These are phyloP conservation scores for Platichthys flesus DNA, from an alignment of 2,113 vertebrate species.

Conservation along the genomic window DNA sequence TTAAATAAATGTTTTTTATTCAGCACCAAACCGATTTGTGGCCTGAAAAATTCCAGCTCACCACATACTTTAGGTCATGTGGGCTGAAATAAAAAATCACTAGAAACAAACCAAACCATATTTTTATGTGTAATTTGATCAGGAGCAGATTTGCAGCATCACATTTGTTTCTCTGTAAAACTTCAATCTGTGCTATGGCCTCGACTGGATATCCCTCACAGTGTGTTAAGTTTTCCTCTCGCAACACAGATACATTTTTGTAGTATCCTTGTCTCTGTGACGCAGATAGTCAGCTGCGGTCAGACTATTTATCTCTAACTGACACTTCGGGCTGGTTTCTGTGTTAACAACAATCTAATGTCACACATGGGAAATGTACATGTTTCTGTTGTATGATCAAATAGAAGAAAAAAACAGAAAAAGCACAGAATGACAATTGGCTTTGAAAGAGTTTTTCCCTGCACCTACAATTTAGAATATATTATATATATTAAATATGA, in stretches of 20 bases:
- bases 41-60: neutral
- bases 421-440: neutral
- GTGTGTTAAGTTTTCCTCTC: neutral
- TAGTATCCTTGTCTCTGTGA: neutral
- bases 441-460: neutral
- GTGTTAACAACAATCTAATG: conserved; percentile 41
- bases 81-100: neutral
- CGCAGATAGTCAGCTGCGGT: neutral
- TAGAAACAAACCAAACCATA: neutral
- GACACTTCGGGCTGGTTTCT: neutral
- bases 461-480: neutral
- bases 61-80: neutral
- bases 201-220: neutral
- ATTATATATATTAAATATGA: neutral
- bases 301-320: conserved; percentile 34
- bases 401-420: neutral
- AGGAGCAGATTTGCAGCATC: neutral
- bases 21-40: neutral
- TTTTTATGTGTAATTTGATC: neutral
- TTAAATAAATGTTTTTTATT: neutral
- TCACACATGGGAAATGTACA: neutral
- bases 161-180: neutral
- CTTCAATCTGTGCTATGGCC: neutral
- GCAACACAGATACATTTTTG: neutral
- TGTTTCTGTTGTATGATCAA: neutral